phyloP scores from a whole-genome alignment of 2,113 vertebrate genomes.

The Pleuronectes platessa region DNA sequence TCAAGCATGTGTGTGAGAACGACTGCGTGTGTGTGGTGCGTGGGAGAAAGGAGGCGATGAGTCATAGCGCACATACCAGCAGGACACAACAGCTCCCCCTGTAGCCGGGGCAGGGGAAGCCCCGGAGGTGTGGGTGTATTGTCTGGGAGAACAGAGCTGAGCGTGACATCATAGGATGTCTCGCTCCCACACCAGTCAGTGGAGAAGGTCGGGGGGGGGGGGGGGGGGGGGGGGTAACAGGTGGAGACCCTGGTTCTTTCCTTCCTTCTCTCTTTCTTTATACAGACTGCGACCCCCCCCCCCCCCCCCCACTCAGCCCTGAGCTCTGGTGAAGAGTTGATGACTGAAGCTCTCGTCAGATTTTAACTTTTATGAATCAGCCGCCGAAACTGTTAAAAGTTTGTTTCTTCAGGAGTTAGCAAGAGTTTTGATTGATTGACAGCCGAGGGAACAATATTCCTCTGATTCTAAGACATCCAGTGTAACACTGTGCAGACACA shows the following conservation, averaged over 20 bases:
- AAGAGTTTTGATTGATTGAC: slow-evolving; percentile 34
- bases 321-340: slow-evolving; percentile 41
- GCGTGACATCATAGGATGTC: slow-evolving; percentile 73
- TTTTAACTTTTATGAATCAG: slow-evolving; percentile 47
- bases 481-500: neutral
- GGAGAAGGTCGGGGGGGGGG: slow-evolving; percentile 24
- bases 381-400: slow-evolving; percentile 45
- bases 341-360: slow-evolving; percentile 8
- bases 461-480: slow-evolving; percentile 1
- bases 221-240: slow-evolving; percentile 34
- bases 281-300: no score
- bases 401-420: slow-evolving; percentile 30
- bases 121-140: slow-evolving; percentile 81
- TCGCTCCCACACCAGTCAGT: slow-evolving; percentile 56
- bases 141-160: slow-evolving; percentile 70
- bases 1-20: slow-evolving; percentile 19
- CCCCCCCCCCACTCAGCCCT: slow-evolving; percentile 13
- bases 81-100: slow-evolving; percentile 84
- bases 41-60: slow-evolving; percentile 80
- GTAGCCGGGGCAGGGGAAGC: slow-evolving; percentile 77
- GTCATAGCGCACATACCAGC: slow-evolving; percentile 80
- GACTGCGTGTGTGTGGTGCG: slow-evolving; percentile 34
- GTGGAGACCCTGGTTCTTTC: slow-evolving; percentile 54
- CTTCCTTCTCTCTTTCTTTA: neutral
- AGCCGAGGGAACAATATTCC: slow-evolving; percentile 28